Conservation (phyloP, 2,888 invertebrate species). For the Byasa hedistus region DNA sequence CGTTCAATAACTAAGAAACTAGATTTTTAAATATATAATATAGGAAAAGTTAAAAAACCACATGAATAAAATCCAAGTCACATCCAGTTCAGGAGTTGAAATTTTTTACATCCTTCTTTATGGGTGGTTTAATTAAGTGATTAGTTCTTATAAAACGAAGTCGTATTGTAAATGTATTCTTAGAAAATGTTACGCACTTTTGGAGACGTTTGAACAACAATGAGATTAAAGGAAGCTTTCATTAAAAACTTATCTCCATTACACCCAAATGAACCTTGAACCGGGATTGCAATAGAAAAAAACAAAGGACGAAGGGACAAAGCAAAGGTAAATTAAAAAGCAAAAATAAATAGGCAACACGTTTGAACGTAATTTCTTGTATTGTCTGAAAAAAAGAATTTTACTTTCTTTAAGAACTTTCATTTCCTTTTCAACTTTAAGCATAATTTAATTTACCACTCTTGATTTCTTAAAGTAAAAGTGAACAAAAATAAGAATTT, state of each 20-base stretch:
- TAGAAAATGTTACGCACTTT: slow-evolving; percentile 37
- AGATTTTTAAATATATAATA: too few species aligned
- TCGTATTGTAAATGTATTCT: slow-evolving; percentile 1
- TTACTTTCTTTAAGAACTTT: slow-evolving; percentile 42
- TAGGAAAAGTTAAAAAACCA: too few species aligned
- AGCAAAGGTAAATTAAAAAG: slow-evolving; percentile 60
- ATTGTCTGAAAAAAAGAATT: slow-evolving; percentile 37
- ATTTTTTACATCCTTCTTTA: neutral
- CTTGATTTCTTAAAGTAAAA: neutral
- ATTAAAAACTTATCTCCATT: slow-evolving; percentile 56
- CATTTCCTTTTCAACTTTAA: slow-evolving; percentile 24
- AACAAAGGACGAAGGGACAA: slow-evolving; percentile 46
- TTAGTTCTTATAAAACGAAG: slow-evolving; percentile 19
- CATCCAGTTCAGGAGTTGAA: neutral
- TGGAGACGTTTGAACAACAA: slow-evolving; percentile 50
- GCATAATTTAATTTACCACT: slow-evolving; percentile 16
- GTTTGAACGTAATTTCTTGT: slow-evolving; percentile 51
- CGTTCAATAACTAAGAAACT: too few species aligned
- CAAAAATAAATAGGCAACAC: slow-evolving; percentile 56
- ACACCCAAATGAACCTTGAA: slow-evolving; percentile 42
- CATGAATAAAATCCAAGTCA: too few species aligned
- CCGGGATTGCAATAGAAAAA: slow-evolving; percentile 53
- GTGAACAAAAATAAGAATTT: too few species aligned
- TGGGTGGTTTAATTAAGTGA: neutral
- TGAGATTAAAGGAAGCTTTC: slow-evolving; percentile 55